A percentile compares a stretch with the other conserved stretches of the same genome.
phyloP scores from a whole-genome alignment of 2,113 vertebrate genomes.

The Melozone crissalis region DNA sequence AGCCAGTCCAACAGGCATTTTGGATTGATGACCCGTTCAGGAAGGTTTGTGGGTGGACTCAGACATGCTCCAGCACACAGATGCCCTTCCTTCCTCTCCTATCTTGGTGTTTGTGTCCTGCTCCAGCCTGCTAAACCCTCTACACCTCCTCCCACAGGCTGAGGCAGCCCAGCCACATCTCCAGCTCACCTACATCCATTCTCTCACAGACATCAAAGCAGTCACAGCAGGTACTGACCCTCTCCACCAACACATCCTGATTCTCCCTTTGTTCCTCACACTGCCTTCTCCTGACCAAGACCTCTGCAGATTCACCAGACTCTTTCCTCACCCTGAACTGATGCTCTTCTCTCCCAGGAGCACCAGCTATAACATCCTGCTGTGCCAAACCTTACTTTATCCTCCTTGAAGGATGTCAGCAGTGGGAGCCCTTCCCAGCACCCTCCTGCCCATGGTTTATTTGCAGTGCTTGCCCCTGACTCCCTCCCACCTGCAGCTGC shows the following conservation, averaged over 20 bases:
- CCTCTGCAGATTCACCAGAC: neutral
- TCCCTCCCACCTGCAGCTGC: slow-evolving; percentile 88
- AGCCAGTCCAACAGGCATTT: neutral
- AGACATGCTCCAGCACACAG: neutral
- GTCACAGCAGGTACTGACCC: neutral
- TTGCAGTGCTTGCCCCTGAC: neutral
- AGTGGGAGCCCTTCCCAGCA: neutral
- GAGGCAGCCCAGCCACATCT: neutral
- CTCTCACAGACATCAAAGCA: neutral
- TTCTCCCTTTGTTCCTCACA: neutral
- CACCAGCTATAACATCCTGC: neutral
- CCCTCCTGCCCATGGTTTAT: neutral
- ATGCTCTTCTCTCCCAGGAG: neutral
- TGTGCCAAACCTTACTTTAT: neutral
- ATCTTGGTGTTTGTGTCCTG: neutral
- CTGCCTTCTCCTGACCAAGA: neutral
- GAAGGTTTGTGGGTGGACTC: neutral
- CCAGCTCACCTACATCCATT: neutral
- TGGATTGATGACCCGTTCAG: neutral
- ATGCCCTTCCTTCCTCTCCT: neutral
- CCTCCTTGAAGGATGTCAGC: neutral
- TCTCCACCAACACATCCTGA: neutral
- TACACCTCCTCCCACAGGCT: neutral
- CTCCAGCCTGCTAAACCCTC: neutral
- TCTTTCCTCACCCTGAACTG: neutral